Conservation (phyloP, 2,797 vertebrate species). For the Tapera naevia region DNA sequence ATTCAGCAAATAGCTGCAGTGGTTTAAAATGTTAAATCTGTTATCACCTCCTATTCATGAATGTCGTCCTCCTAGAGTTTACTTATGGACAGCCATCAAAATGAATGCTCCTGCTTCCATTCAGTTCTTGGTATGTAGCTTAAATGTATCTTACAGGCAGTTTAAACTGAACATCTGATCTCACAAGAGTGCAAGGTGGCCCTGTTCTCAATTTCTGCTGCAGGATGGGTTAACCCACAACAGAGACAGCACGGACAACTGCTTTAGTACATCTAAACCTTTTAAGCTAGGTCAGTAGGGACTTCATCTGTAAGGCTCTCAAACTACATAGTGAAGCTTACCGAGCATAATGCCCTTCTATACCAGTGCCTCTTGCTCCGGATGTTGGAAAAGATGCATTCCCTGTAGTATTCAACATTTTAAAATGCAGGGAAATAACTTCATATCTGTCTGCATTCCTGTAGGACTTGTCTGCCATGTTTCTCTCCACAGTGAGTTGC, state of each 20-base stretch:
- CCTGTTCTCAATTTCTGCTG: neutral
- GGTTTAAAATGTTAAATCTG: neutral
- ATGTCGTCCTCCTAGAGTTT: neutral
- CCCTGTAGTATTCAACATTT: neutral
- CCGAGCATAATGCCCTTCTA: neutral
- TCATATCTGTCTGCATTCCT: rapidly evolving
- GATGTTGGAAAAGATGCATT: neutral
- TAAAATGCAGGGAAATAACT: neutral
- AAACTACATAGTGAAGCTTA: neutral
- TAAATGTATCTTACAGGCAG: neutral
- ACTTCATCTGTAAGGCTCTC: neutral
- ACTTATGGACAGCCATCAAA: neutral
- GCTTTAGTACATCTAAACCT: neutral
- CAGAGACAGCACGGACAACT: neutral
- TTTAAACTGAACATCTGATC: neutral
- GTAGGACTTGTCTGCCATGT: neutral
- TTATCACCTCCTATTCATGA: neutral
- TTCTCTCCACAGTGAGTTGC: neutral
- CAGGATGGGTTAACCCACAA: neutral
- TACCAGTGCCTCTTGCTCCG: neutral
- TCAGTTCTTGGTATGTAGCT: neutral
- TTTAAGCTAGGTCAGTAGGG: neutral
- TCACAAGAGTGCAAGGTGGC: neutral
- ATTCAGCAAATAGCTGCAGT: neutral
- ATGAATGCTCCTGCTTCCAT: neutral